Base-by-base conservation (phyloP, 2,113 vertebrate genomes). In the Opisthocomus hoazin region DNA sequence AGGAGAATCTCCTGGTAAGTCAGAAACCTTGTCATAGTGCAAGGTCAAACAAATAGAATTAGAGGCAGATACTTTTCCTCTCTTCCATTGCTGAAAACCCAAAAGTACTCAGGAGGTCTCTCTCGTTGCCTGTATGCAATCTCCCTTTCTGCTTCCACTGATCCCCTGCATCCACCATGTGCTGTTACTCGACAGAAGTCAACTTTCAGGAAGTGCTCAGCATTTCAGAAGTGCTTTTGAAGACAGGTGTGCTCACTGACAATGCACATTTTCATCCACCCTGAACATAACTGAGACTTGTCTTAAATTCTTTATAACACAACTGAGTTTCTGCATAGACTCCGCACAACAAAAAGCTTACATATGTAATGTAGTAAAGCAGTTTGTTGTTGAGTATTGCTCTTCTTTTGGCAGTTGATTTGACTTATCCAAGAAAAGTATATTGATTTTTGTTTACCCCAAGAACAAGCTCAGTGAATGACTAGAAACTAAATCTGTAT, bases 101-200 rank as follows among this genome's bases (percentile, higher is more conserved):
- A 6, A 4, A 78, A 51, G 2, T n/a, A 68, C 60, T 50, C 18
- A 39, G 19, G 54, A 76, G 8, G 6, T 74, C 12, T 50, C 41
- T 13, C 15, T 8, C 58, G 12, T 23, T 37, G 13, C 18, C 8
- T 56, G 19, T 24, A 17, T 13, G 4, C 21, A 37, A 75, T 37
- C 17, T 78, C 4, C 2, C 6, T 46, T 93, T 68, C 21, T 71
- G 18, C 6, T 74, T 78, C n/a, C 37, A 20, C 10, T 87, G 32
- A 5, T 7, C 11, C 7, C 6, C 14, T 0, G 2, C 21, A 65
- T 34, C 15, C 37, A 39, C 11, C 2, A 0, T 43, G 30, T 37
- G 29, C 20, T 50, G 41, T n/a, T 34, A 27, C 7, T 5, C 4
- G 17, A 27, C 11, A 12, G 6, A 71, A 76, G 7, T 39, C 48